Conservation (phyloP, 2,113 vertebrate genomes). For the Thalassoma bifasciatum region DNA sequence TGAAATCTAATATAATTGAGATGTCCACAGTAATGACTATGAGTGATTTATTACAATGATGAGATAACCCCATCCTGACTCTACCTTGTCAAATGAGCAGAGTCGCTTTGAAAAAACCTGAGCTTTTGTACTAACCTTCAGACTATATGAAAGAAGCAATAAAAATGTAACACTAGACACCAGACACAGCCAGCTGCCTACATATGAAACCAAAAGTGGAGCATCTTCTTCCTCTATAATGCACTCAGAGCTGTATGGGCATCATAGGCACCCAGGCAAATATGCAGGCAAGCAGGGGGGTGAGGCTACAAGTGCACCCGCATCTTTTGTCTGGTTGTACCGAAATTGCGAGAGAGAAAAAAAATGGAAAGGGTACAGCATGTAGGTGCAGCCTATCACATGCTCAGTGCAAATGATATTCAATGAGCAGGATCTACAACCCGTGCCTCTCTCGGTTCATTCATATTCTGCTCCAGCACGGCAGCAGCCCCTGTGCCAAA, state of each 20-base stretch:
- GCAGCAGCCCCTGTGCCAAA: constrained; percentile 23
- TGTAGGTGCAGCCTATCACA: constrained; percentile 1
- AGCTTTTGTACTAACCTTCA: constrained; percentile 41
- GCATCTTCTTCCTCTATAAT: constrained; percentile 34
- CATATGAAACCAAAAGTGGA: constrained; percentile 31
- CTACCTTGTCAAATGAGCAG: constrained; percentile 14
- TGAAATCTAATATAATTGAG: constrained; percentile 13
- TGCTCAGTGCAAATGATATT: constrained; percentile 10
- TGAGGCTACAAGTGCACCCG: constrained; percentile 53
- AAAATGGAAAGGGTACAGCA: not conserved
- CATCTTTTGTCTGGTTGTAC: constrained; percentile 80
- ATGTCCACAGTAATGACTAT: constrained; percentile 16
- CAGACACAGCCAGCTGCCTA: not conserved
- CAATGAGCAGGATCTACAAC: not conserved
- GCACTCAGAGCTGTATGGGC: constrained; percentile 18
- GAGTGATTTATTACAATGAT: not conserved
- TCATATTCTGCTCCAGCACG: constrained; percentile 54
- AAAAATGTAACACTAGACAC: not conserved
- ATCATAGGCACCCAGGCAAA: constrained; percentile 43
- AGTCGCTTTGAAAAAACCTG: constrained; percentile 9
- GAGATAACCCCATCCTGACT: not conserved
- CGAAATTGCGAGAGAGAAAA: not conserved
- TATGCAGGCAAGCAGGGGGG: constrained; percentile 29
- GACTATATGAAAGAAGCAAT: constrained; percentile 21
- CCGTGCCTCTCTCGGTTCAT: constrained; percentile 34